These are phyloP conservation scores for Bombyx huttoni DNA, from an alignment of 2,888 invertebrate genomes.

Conservation along the genomic window DNA sequence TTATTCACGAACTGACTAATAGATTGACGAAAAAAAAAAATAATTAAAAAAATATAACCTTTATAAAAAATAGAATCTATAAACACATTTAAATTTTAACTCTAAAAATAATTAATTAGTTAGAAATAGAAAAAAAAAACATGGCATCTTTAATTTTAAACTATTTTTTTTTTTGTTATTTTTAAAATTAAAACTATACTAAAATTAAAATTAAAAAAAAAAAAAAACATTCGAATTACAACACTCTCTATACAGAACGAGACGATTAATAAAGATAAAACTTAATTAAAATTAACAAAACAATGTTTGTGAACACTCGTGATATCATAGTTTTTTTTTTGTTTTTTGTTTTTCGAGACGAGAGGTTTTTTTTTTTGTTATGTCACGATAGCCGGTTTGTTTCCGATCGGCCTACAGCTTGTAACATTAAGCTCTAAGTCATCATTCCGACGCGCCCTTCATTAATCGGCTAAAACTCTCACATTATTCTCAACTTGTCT, in stretches of 20 bases:
- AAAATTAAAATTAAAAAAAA: slow-evolving; percentile 18
- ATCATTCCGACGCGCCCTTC: slow-evolving; percentile 53
- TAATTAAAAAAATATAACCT: slow-evolving; percentile 52
- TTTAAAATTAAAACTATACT: no score
- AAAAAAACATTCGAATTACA: slow-evolving; percentile 19
- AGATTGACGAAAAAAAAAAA: slow-evolving; percentile 48
- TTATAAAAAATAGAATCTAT: slow-evolving; percentile 67
- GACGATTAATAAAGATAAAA: slow-evolving; percentile 16
- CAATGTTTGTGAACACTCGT: slow-evolving; percentile 31
- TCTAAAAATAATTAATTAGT: slow-evolving; percentile 45
- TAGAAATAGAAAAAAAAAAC: slow-evolving; percentile 27
- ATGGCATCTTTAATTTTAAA: slow-evolving; percentile 61
- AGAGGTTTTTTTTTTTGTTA: not conserved
- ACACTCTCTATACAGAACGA: slow-evolving; percentile 24
- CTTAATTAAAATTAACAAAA: slow-evolving; percentile 19
- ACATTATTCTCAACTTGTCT: slow-evolving; percentile 16
- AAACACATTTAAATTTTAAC: slow-evolving; percentile 56
- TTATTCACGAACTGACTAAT: slow-evolving; percentile 56
- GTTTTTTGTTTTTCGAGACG: slow-evolving; percentile 4
- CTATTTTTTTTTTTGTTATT: slow-evolving; percentile 9
- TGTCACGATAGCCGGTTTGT: slow-evolving; percentile 11
- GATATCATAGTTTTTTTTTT: slow-evolving; percentile 14
- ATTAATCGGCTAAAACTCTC: slow-evolving; percentile 59
- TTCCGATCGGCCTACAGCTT: slow-evolving; percentile 30
- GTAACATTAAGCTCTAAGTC: not conserved